Evolutionary conservation across 2,113 vertebrate genomes (phyloP), one percentile per base, ranked within the genome.

Genomic region (Neolamprologus falcicula): DNA sequence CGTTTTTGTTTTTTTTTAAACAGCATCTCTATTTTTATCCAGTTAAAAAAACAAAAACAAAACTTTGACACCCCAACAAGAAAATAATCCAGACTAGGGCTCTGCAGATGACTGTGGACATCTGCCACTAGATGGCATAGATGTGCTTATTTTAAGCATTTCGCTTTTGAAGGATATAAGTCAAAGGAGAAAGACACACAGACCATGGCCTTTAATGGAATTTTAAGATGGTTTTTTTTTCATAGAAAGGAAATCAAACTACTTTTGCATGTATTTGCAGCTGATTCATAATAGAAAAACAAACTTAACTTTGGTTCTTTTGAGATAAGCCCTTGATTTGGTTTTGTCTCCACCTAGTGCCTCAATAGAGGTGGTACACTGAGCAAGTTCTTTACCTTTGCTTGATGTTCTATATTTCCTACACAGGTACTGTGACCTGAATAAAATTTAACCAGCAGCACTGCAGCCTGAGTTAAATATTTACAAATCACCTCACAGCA

Each of bases 401-500:
- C 33, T 83, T 33, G 9, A 84, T 83, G 26, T 28, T 31, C 78
- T 63, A 53, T 80, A 68, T 83, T 71, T 84, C 61, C 82, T 59
- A 80, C 31, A 82, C 47, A 83, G 68, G 53, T n/a, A 63, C 84
- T 83, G 76, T 82, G 55, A 82, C 76, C 83, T 84, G 78, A 83
- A 59, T 93, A 83, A 84, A 89, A 88, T 92, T 85, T 90, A 88
- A 92, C 89, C 35, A 83, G 63, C 84, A 83, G 19, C 42, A 21
- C 85, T 87, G 66, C 12, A 71, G 47, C 50, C 52, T 3, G 3
- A 85, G 89, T 93, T 91, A 94, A 89, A 92, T 73, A 94, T 93
- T 93, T 4, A 92, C 90, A 84, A 54, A 66, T 81, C 26, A 52
- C 54, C 31, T 86, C 76, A 82, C 37, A 86, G 71, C 54, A 83